A percentile compares a stretch with the other conserved stretches of the same genome.
Evolutionary conservation across 2,797 vertebrate genomes (phyloP).

Genomic region (Pseudocheirus occidentalis): DNA sequence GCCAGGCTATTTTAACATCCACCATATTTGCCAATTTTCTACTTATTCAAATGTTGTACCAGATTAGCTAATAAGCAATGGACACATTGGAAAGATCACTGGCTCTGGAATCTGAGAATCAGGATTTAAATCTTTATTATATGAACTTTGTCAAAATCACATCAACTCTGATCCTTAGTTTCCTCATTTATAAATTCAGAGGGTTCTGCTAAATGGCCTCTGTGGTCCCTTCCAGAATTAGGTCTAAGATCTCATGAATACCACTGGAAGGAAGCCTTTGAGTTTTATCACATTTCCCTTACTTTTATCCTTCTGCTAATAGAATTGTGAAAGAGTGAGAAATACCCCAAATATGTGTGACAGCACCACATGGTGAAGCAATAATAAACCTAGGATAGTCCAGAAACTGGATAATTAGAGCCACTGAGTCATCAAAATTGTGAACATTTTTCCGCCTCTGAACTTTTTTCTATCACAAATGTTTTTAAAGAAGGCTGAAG

Average conservation of each 20-base stretch:
- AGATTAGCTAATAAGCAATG: neutral
- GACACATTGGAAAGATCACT: neutral
- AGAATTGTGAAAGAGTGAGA: neutral
- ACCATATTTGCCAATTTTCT: neutral
- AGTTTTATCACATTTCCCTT: neutral
- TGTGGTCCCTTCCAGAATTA: neutral
- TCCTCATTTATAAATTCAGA: neutral
- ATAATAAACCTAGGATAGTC: neutral
- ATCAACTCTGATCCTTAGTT: neutral
- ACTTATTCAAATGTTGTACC: neutral
- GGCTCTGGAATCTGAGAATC: neutral
- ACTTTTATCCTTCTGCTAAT: neutral
- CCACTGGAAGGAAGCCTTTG: neutral
- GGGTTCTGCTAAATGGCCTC: neutral
- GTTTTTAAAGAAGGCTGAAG: neutral
- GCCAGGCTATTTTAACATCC: neutral
- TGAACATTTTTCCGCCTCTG: accelerated
- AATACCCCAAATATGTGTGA: neutral
- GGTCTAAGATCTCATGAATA: neutral
- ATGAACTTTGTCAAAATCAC: neutral
- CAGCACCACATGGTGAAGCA: neutral
- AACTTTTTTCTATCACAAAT: neutral
- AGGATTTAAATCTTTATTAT: neutral
- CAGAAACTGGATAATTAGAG: neutral
- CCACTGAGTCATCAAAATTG: neutral